Evolutionary conservation across 2,888 invertebrate species (phyloP).

Genomic region (Drosophila picticornis): DNA sequence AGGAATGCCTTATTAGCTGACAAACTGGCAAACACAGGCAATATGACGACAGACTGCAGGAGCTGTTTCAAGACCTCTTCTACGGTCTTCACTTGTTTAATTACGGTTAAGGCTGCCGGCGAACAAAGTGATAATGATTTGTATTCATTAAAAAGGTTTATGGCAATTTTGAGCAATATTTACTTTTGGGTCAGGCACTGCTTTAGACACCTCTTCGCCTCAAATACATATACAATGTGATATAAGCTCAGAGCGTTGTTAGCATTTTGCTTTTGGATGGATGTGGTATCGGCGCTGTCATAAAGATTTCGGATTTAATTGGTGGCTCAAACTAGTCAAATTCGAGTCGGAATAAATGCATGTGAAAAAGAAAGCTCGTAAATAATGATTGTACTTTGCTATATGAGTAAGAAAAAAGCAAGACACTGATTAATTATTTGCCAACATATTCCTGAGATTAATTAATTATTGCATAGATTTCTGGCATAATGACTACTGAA

Average conservation of each 20-base stretch:
- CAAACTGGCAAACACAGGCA: slow-evolving; percentile 48
- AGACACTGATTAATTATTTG: background rate
- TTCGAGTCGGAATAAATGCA: slow-evolving; percentile 21
- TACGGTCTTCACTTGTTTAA: slow-evolving; percentile 56
- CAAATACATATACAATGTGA: too few species aligned
- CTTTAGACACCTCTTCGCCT: background rate
- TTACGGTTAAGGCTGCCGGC: slow-evolving; percentile 71
- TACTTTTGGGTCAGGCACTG: slow-evolving; percentile 52
- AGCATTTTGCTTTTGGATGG: slow-evolving; percentile 3
- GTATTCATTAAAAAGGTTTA: slow-evolving; percentile 82
- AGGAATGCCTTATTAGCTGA: slow-evolving; percentile 75
- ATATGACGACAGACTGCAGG: slow-evolving; percentile 24
- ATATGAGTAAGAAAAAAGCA: background rate
- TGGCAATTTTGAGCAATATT: slow-evolving; percentile 75
- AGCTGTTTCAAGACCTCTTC: slow-evolving; percentile 32
- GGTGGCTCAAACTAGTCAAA: slow-evolving; percentile 29
- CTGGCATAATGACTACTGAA: background rate
- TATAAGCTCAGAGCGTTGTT: slow-evolving; percentile 27
- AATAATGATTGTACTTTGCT: background rate
- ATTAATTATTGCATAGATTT: background rate
- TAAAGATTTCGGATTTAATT: slow-evolving; percentile 45
- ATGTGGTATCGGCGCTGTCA: slow-evolving; percentile 31
- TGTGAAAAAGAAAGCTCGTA: background rate
- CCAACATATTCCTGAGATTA: background rate
- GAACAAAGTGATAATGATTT: slow-evolving; percentile 81